Base-by-base conservation (phyloP, 1,140 invertebrate genomes). In the fruit fly (Drosophila melanogaster) region DNA sequence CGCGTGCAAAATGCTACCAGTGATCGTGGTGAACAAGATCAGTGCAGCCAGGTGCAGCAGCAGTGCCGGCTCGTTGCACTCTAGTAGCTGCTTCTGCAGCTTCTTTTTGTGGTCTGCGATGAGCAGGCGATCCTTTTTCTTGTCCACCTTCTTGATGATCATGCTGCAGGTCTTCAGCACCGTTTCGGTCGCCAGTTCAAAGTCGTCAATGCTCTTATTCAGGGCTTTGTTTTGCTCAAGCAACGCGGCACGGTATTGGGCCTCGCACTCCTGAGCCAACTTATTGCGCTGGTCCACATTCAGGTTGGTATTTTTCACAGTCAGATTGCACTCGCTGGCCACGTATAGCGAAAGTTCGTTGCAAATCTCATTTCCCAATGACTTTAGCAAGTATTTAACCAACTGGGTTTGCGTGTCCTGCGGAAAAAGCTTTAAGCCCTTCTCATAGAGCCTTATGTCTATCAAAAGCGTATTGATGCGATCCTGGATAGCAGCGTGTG, bases 81-180 rank as follows among this genome's bases (percentile, higher is more conserved):
- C 91, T 55, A 95, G 94, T 41, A 99, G 89, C 91, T 98, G 95
- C 55, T 97, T 95, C 35, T 96, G 91, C n/a, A 99, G 93, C 62
- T 95, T 95, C 86, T 97, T 95, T 71, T 96, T 95, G 75, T 98
- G 97, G 61, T 94, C 95, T 47, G 95, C 93, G 60, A 98, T 93
- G 19, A 97, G 90, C 19, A 94, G 94, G 93, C 95, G 95, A 93
- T 98, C 97, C 90, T 96, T 97, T 86, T 97, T 97, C 81, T 97
- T 97, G 91, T 98, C 97, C 61, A 95, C 94, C 93, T 98, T 98
- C 78, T 96, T 97, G 40, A 97, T 92, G 66, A 98, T 94, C 93
- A 98, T 95, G 74, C 97, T 96, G 87, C 97, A 96, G 69, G 94
- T 93, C 33, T 94, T 93, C 70, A 98, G 93, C 11, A 96, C 95